A percentile compares a stretch with the other conserved stretches of the same genome.
Evolutionary conservation across 2,888 invertebrate species (phyloP).

Genomic region (Chromoteleia sp.): DNA sequence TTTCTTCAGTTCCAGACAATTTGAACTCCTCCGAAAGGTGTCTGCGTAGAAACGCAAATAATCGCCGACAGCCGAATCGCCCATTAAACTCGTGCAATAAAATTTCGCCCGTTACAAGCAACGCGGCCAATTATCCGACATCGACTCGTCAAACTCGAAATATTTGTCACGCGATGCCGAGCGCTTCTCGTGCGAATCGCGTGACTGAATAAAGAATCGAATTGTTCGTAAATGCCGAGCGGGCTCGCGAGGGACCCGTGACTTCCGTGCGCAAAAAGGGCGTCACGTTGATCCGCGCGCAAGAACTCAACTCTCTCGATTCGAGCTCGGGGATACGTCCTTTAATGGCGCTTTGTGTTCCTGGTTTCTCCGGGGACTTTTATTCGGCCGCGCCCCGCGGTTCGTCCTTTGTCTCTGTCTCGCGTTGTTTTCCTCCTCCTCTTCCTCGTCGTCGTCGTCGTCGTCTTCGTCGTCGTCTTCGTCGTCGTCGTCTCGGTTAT

Average conservation of each 20-base stretch:
- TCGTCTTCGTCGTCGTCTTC: too few species aligned
- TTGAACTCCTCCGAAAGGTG: too few species aligned
- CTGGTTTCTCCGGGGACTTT: slow-evolving; percentile 69
- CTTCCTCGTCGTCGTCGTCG: too few species aligned
- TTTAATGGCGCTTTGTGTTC: slow-evolving; percentile 83
- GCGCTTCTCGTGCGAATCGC: not conserved
- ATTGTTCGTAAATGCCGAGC: slow-evolving; percentile 8
- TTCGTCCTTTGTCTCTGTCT: slow-evolving; percentile 74
- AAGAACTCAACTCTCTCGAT: slow-evolving; percentile 49
- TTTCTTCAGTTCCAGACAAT: too few species aligned
- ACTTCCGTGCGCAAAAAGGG: slow-evolving; percentile 48
- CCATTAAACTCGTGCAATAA: not conserved
- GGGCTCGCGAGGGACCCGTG: not conserved
- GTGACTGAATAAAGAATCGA: slow-evolving; percentile 52
- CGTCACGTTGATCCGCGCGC: slow-evolving; percentile 52
- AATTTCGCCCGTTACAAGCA: not conserved
- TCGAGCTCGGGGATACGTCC: slow-evolving; percentile 72
- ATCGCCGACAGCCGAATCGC: not conserved
- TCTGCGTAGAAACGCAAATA: not conserved
- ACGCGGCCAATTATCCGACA: slow-evolving; percentile 3
- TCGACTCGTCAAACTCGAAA: slow-evolving; percentile 7
- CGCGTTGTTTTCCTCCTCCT: slow-evolving; percentile 66
- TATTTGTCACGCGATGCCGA: slow-evolving; percentile 17
- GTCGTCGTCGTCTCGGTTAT: too few species aligned
- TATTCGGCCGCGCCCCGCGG: slow-evolving; percentile 72